Conservation (phyloP, 92 coral and sea anemone species). For the Meandrina meandrites region DNA sequence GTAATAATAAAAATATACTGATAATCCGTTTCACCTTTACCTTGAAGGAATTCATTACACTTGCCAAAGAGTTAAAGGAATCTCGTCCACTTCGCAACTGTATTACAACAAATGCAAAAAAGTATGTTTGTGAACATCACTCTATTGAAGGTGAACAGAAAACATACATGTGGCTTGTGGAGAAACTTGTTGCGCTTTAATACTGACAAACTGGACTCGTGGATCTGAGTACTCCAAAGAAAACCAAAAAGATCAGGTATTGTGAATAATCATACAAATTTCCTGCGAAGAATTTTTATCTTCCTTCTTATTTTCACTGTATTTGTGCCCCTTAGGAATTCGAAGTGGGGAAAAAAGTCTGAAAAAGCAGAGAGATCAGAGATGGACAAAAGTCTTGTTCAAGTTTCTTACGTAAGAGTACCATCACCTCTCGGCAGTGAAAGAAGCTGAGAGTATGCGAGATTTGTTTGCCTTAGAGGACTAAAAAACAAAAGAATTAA, state of each 20-base stretch:
- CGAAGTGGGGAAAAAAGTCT: no score
- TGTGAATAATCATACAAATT: not conserved
- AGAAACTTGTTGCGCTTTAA: conserved; percentile 26
- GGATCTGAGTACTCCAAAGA: not conserved
- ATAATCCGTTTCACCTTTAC: not conserved
- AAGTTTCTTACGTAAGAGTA: no score
- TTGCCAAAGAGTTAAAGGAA: conserved; percentile 77
- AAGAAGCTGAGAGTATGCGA: no score
- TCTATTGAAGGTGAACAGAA: conserved; percentile 60
- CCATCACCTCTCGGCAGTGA: no score
- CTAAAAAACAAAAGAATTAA: no score
- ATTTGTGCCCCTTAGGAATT: no score
- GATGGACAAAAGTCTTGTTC: no score
- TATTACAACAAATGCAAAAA: conserved; percentile 67
- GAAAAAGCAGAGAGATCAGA: no score
- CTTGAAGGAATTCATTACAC: conserved; percentile 70
- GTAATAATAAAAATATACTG: no score
- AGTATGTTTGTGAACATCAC: conserved; percentile 65
- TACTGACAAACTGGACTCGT: not conserved
- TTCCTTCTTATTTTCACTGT: no score
- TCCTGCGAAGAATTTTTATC: no score
- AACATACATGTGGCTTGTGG: conserved; percentile 71
- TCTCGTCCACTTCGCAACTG: conserved; percentile 51
- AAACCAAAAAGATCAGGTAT: not conserved
- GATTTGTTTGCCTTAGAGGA: no score